Conservation (phyloP, 2,113 vertebrate species). For the Epinephelus lanceolatus region DNA sequence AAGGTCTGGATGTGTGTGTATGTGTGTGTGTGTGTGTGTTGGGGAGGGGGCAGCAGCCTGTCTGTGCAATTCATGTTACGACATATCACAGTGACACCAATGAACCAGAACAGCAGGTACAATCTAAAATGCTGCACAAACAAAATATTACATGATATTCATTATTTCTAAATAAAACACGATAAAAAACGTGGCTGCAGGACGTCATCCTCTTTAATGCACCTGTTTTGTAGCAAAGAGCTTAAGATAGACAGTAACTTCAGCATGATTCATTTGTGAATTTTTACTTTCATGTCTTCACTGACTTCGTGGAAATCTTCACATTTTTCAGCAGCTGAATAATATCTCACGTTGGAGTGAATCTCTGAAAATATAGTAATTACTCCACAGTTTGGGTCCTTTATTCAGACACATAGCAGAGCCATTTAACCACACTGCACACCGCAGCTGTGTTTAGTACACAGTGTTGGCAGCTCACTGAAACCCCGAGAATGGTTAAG, state of each 20-base stretch:
- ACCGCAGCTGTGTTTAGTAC: conserved; percentile 60
- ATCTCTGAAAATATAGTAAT: conserved; percentile 35
- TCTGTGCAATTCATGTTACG: conserved; percentile 9
- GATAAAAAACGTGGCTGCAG: not conserved
- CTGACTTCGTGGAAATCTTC: conserved; percentile 13
- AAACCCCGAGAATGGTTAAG: conserved; percentile 41
- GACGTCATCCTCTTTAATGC: not conserved
- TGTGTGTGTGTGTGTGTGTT: not conserved
- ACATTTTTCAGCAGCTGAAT: conserved; percentile 19
- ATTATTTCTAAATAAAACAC: not conserved
- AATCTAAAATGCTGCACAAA: not conserved
- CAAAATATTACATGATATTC: not conserved
- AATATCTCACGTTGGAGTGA: conserved; percentile 25
- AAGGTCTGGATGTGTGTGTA: conserved; percentile 7
- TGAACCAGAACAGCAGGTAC: conserved; percentile 1
- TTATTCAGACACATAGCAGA: conserved; percentile 33
- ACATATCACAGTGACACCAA: conserved; percentile 13
- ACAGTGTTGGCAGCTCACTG: conserved; percentile 41
- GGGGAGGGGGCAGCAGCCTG: conserved; percentile 15
- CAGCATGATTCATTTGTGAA: not conserved
- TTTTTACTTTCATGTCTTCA: conserved; percentile 13
- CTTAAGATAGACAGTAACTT: conserved; percentile 5
- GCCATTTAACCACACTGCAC: conserved; percentile 50
- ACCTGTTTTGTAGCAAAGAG: not conserved
- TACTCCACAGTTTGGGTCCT: conserved; percentile 42